A percentile compares a stretch with the other conserved stretches of the same genome.
Conservation (phyloP, 23 tunicate genomes). For the Halocynthia roretzi region DNA sequence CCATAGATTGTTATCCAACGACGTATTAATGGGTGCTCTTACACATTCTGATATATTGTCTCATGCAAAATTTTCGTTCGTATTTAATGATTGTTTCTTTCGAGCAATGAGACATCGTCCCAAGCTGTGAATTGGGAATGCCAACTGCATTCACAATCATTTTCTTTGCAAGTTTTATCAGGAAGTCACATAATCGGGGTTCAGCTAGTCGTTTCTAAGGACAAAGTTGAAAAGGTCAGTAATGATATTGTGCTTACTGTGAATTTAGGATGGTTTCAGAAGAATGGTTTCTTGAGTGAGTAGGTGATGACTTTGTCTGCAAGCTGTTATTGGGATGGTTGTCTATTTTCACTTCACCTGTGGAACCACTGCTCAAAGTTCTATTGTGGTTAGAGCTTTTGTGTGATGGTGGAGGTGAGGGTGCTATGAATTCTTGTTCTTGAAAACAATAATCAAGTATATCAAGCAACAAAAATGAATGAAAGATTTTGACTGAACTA, state of each 20-base stretch:
- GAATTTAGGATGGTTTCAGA: constrained; percentile 9
- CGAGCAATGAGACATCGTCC: too few species aligned
- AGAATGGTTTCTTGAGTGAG: constrained; percentile 24
- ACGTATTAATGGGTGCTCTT: too few species aligned
- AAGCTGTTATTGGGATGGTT: neutral
- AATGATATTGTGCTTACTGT: constrained; percentile 5
- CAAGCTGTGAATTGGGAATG: too few species aligned
- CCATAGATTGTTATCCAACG: too few species aligned
- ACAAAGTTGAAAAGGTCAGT: neutral
- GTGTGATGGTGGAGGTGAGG: constrained; percentile 1
- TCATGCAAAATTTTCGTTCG: too few species aligned
- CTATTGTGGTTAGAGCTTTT: constrained; percentile 7
- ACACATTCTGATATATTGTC: too few species aligned
- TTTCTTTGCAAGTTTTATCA: too few species aligned
- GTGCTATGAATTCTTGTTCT: constrained; percentile 14
- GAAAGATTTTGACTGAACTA: too few species aligned
- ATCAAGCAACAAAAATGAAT: too few species aligned
- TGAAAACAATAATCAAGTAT: neutral
- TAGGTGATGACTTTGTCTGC: neutral
- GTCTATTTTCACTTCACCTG: constrained; percentile 7
- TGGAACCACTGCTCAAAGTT: constrained; percentile 7
- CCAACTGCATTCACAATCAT: too few species aligned
- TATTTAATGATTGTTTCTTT: too few species aligned
- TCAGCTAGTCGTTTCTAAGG: neutral
- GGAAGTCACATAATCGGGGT: too few species aligned